Evolutionary conservation across 2,797 vertebrate species (phyloP).

Genomic region (Paratrypauchen microcephalus): DNA sequence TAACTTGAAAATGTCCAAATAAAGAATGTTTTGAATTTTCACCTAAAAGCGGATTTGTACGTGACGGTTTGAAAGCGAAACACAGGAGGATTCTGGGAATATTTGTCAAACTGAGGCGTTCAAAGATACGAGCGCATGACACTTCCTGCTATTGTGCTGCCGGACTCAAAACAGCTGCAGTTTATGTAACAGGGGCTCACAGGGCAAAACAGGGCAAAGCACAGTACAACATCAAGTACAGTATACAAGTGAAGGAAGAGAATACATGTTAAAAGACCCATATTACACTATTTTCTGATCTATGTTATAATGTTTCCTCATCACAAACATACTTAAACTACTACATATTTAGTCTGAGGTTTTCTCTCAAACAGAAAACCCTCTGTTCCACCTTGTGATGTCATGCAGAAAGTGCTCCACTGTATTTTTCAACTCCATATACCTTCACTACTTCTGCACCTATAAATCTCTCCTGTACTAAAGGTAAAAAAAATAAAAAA

Average conservation of each 20-base stretch:
- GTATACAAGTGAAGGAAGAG: not conserved
- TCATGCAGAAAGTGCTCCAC: too few relatives aligned
- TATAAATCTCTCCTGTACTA: too few relatives aligned
- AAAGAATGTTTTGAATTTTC: not conserved
- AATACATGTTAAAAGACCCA: not conserved
- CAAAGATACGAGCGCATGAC: slow-evolving; percentile 46
- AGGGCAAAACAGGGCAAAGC: not conserved
- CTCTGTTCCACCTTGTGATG: too few relatives aligned
- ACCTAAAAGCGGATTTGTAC: too few relatives aligned
- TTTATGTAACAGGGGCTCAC: slow-evolving; percentile 39
- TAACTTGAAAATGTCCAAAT: not conserved
- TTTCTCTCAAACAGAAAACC: too few relatives aligned
- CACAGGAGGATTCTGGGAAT: slow-evolving; percentile 18
- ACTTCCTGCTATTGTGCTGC: slow-evolving; percentile 70
- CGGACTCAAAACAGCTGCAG: slow-evolving; percentile 47
- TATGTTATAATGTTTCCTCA: too few relatives aligned
- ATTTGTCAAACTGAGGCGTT: slow-evolving; percentile 31
- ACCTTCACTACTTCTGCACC: too few relatives aligned
- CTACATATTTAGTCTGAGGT: too few relatives aligned
- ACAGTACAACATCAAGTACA: not conserved
- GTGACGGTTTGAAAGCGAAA: slow-evolving; percentile 5
- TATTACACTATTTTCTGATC: too few relatives aligned
- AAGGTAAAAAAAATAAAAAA: too few relatives aligned
- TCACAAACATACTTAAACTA: too few relatives aligned
- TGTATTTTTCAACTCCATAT: too few relatives aligned